Evolutionary conservation across 2,797 vertebrate genomes (phyloP).

Genomic region (Pelochelys cantorii): DNA sequence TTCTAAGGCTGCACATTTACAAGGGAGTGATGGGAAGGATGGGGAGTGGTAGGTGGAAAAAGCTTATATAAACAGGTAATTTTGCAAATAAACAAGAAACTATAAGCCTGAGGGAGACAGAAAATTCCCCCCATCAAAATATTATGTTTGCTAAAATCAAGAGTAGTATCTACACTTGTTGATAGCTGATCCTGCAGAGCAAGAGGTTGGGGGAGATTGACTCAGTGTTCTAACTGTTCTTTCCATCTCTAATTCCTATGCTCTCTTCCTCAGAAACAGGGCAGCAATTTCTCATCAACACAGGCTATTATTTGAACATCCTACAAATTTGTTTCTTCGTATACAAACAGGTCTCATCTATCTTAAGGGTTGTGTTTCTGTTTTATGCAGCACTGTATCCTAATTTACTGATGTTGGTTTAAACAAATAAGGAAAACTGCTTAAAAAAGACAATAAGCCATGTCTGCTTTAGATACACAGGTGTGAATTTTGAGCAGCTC

Average conservation of each 20-base stretch:
- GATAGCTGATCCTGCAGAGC: neutral
- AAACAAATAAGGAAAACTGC: neutral
- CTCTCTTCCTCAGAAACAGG: neutral
- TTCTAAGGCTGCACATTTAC: neutral
- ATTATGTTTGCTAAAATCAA: neutral
- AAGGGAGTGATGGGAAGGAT: neutral
- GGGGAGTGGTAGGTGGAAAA: neutral
- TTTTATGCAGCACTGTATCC: neutral
- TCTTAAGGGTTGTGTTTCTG: neutral
- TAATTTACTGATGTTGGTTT: neutral
- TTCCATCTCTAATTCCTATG: fast-evolving
- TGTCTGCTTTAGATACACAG: neutral
- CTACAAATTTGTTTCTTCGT: neutral
- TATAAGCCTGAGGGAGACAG: neutral
- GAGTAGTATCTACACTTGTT: fast-evolving
- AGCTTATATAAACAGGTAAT: neutral
- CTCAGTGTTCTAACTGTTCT: neutral
- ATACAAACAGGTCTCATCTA: neutral
- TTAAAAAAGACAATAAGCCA: neutral
- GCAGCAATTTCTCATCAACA: fast-evolving
- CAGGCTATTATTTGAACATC: neutral
- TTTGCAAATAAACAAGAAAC: neutral
- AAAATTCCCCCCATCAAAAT: fast-evolving
- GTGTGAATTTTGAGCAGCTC: neutral
- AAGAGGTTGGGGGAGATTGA: neutral